Conservation (phyloP, 1,140 invertebrate species). For the Macrotrachela quadricornifera region DNA sequence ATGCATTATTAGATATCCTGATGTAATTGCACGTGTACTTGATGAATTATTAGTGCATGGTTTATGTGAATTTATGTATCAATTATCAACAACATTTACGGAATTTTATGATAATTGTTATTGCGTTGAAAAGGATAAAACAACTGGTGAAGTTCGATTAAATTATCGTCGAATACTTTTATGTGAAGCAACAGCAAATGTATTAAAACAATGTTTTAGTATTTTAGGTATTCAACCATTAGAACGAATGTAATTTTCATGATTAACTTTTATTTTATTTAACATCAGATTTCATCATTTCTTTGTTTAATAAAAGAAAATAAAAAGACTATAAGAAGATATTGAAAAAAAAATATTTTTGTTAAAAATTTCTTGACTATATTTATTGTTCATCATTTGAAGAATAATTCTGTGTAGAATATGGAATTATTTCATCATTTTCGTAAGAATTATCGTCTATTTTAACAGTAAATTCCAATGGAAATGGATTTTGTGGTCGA, state of each 20-base stretch:
- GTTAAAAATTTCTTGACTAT: too few relatives aligned
- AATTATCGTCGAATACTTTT: constrained; percentile 66
- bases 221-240: constrained; percentile 79
- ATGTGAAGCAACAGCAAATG: constrained; percentile 67
- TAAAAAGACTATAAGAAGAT: too few relatives aligned
- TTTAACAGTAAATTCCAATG: too few relatives aligned
- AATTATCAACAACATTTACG: constrained; percentile 66
- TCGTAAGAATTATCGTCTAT: too few relatives aligned
- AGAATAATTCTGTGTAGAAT: too few relatives aligned
- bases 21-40: constrained; percentile 39
- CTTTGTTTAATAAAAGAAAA: too few relatives aligned
- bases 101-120: constrained; percentile 97
- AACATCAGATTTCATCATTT: too few relatives aligned
- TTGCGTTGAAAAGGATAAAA: constrained; percentile 60
- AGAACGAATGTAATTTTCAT: constrained; percentile 53
- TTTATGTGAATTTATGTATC: constrained; percentile 85
- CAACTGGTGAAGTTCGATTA: constrained; percentile 30
- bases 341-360: too few relatives aligned
- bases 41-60: constrained; percentile 59
- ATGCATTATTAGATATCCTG: constrained; percentile 52
- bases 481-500: too few relatives aligned
- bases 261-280: neutral
- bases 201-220: constrained; percentile 63
- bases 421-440: too few relatives aligned
- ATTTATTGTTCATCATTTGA: too few relatives aligned